These are phyloP conservation scores for Oryctes rhinoceros DNA, from an alignment of 1,140 invertebrate species.

Conservation along the genomic window DNA sequence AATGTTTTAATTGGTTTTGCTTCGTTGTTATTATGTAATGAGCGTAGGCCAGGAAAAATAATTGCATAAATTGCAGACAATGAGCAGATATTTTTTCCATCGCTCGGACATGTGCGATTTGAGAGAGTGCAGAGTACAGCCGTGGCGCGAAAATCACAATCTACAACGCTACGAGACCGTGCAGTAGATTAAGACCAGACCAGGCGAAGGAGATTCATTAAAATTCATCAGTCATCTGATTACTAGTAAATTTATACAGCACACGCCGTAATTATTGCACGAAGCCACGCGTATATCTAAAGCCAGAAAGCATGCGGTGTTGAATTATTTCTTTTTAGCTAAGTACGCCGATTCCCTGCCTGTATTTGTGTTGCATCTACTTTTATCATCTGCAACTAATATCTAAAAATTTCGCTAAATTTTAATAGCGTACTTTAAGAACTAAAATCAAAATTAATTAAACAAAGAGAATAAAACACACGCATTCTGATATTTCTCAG, in stretches of 20 bases:
- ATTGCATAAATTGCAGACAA: slow-evolving; percentile 5
- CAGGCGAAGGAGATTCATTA: background rate
- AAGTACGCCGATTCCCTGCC: background rate
- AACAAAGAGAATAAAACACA: too few relatives aligned
- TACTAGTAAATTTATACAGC: slow-evolving; percentile 15
- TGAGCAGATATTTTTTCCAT: background rate
- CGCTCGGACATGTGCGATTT: background rate
- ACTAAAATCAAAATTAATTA: too few relatives aligned
- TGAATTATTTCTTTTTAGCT: background rate
- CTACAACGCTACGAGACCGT: background rate
- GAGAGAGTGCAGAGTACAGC: background rate
- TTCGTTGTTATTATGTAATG: slow-evolving; percentile 1
- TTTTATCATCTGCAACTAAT: too few relatives aligned
- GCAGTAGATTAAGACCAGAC: background rate
- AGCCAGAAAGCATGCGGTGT: background rate
- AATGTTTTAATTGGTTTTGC: slow-evolving; percentile 1
- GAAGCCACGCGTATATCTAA: background rate
- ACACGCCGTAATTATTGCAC: slow-evolving; percentile 13
- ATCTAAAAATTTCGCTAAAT: too few relatives aligned
- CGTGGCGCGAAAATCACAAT: slow-evolving; percentile 14
- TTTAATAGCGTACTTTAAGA: too few relatives aligned
- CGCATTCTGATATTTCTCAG: too few relatives aligned
- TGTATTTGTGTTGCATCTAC: too few relatives aligned
- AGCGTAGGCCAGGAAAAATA: background rate
- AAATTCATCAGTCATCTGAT: slow-evolving; percentile 18